Evolutionary conservation across 2,888 invertebrate species (phyloP).

Genomic region (Agonopterix heracliana): DNA sequence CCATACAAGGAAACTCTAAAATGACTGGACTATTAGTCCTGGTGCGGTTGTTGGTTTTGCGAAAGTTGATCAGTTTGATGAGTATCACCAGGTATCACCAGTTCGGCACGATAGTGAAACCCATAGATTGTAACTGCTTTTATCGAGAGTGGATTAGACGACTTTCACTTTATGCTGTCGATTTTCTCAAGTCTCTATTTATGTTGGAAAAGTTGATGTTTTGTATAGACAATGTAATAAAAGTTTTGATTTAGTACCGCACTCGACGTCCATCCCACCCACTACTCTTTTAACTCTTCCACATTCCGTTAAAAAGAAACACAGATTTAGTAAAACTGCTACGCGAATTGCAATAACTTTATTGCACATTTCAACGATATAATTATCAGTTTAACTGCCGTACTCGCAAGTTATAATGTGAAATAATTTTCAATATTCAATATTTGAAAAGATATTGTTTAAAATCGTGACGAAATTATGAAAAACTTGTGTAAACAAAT

Average conservation of each 20-base stretch:
- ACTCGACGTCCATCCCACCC: slow-evolving; percentile 43
- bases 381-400: slow-evolving; percentile 8
- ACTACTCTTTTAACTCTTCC: slow-evolving; percentile 56
- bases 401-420: slow-evolving; percentile 2
- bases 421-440: slow-evolving; percentile 10
- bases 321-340: slow-evolving; percentile 10
- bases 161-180: too few relatives aligned
- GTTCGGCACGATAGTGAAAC: too few relatives aligned
- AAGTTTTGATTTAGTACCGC: slow-evolving; percentile 38
- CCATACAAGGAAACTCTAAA: too few relatives aligned
- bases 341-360: slow-evolving; percentile 13
- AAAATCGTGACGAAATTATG: slow-evolving; percentile 39
- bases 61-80: too few relatives aligned
- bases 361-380: slow-evolving; percentile 11
- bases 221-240: too few relatives aligned
- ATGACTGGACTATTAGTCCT: too few relatives aligned
- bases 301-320: slow-evolving; percentile 22
- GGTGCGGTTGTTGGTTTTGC: too few relatives aligned
- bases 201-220: too few relatives aligned
- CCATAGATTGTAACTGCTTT: too few relatives aligned
- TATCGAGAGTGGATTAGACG: too few relatives aligned
- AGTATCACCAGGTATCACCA: too few relatives aligned
- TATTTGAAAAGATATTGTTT: slow-evolving; percentile 19
- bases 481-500: slow-evolving; percentile 7
- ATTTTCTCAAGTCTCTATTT: too few relatives aligned